Conservation (phyloP, 2,113 vertebrate genomes). For the Megaptera novaeangliae region DNA sequence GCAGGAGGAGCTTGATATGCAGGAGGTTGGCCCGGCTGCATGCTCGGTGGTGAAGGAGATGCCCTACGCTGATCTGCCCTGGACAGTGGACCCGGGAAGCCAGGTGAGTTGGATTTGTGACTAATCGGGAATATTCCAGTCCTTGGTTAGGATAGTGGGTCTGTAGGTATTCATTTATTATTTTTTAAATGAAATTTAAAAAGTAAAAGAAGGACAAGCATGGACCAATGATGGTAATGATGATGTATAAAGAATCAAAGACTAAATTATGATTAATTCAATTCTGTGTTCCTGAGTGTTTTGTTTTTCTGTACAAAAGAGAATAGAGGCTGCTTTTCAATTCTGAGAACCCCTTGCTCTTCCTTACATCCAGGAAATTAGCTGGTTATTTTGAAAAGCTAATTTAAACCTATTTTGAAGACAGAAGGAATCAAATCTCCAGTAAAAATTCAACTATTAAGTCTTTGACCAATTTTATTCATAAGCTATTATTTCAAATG, state of each 20-base stretch:
- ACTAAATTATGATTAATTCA: not conserved
- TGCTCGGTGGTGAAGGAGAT: not conserved
- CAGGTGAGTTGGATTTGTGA: not conserved
- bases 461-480: not conserved
- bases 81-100: too few species aligned
- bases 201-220: not conserved
- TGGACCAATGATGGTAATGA: not conserved
- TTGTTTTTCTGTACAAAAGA: not conserved
- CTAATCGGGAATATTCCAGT: not conserved
- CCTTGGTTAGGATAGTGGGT: not conserved
- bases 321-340: not conserved
- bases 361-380: not conserved
- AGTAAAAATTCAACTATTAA: not conserved
- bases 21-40: not conserved
- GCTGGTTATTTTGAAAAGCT: not conserved
- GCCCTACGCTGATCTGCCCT: accelerated
- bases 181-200: not conserved
- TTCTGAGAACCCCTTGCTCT: not conserved
- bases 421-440: not conserved
- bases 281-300: not conserved
- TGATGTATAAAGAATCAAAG: not conserved
- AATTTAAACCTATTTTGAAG: not conserved
- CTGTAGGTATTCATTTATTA: not conserved
- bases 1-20: not conserved
- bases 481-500: not conserved